A percentile compares a stretch with the other conserved stretches of the same genome.
phyloP scores from a whole-genome alignment of 1,140 invertebrate species.

The Venustaconcha ellipsiformis region DNA sequence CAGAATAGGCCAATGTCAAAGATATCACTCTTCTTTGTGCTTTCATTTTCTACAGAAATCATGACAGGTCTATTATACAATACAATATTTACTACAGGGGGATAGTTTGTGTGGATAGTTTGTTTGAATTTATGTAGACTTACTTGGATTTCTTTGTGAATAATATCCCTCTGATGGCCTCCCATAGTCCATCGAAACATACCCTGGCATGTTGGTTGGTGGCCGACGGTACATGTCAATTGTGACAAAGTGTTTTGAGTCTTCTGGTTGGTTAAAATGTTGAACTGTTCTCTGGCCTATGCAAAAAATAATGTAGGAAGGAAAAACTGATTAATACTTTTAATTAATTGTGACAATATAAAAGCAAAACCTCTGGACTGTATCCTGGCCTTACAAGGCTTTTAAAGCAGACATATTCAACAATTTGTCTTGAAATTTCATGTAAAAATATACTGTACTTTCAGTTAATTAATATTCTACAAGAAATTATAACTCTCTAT shows the following conservation, averaged over 20 bases:
- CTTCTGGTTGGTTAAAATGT: constrained; percentile 59
- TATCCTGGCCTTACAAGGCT: too few relatives aligned
- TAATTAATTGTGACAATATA: background rate
- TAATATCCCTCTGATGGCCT: constrained; percentile 66
- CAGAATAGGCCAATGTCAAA: too few relatives aligned
- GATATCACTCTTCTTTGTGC: background rate
- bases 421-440: too few relatives aligned
- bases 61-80: background rate
- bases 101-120: background rate
- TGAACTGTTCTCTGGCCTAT: constrained; percentile 57
- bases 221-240: constrained; percentile 64
- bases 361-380: background rate
- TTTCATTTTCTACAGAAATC: background rate
- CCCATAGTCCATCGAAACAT: constrained; percentile 60
- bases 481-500: too few relatives aligned
- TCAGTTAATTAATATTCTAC: too few relatives aligned
- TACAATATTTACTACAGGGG: background rate
- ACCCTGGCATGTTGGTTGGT: constrained; percentile 61
- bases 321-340: background rate
- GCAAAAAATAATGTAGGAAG: constrained; percentile 2
- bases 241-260: constrained; percentile 56
- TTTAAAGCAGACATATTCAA: too few relatives aligned
- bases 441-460: too few relatives aligned
- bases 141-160: constrained; percentile 63
- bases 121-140: constrained; percentile 1